A percentile compares a stretch with the other conserved stretches of the same genome.
Evolutionary conservation across 2,797 vertebrate genomes (phyloP).

Genomic region (Acrocephalus scirpaceus): DNA sequence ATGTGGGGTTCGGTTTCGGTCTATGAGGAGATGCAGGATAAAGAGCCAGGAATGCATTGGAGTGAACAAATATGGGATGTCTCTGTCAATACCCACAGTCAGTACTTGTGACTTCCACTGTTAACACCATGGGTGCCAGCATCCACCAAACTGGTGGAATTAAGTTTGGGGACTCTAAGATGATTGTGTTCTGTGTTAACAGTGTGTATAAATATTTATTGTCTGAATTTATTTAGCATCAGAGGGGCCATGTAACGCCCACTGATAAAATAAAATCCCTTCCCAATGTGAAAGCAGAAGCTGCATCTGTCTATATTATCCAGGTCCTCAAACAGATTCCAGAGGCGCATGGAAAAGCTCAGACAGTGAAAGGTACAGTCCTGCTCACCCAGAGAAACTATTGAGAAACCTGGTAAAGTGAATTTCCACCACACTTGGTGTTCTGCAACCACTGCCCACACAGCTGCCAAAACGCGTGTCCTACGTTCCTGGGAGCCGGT

Average conservation of each 20-base stretch:
- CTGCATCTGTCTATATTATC: not conserved
- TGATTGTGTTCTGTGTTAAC: not conserved
- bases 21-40: not conserved
- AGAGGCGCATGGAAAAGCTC: not conserved
- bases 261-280: not conserved
- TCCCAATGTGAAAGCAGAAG: not conserved
- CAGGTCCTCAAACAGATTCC: not conserved
- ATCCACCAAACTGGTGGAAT: not conserved
- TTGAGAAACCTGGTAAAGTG: not conserved
- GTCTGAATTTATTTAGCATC: not conserved
- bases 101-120: not conserved
- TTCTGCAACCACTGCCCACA: constrained; percentile 10
- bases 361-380: not conserved
- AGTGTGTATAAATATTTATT: not conserved
- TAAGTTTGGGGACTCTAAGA: not conserved
- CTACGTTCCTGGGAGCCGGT: not conserved
- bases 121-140: not conserved
- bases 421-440: not conserved
- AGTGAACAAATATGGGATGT: not conserved
- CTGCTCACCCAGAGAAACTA: not conserved
- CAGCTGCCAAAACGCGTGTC: not conserved
- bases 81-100: not conserved
- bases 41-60: not conserved
- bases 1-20: not conserved
- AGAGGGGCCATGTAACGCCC: not conserved